Evolutionary conservation across 2,797 vertebrate species (phyloP), one percentile per base, ranked within the genome.

Genomic region (Microhierax caerulescens): DNA sequence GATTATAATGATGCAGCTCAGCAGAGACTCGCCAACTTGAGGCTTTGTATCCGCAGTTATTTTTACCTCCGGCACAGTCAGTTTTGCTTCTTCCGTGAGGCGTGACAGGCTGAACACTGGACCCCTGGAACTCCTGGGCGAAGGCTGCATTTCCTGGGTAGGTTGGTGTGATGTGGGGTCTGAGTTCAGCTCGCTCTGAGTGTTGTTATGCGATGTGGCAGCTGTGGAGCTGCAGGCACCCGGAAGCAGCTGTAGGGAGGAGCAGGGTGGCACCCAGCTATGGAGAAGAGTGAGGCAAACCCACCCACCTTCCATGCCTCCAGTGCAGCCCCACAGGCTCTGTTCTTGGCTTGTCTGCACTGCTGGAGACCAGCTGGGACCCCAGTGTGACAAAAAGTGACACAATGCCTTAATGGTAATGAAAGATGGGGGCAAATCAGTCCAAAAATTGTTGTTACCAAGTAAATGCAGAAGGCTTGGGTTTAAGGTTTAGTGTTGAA

Each of bases 81-180:
- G 37, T 39, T 82, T 61, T 57, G 34, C 64, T 60, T 43, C 45
- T 57, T 28, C 89, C 65, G 23, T 0, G 2, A 75, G 53, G 32
- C 0, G 0, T 12, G 1, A 27, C 37, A 57, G 63, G 57, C 72
- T 4, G 51, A 83, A 23, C 63, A 22, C 14, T 0, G 8, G 27
- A 28, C 9, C 20, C 11, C 60, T 59, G 64, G 53, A 54, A 21
- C 37, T 85, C 43, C 73, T 53, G 43, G 53, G 47, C 60, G 64
- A 77, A 73, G 36, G 59, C 48, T 89, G 65, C 6, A 0, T 45
- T 59, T 61, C 43, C 36, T 45, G 16, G 9, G 28, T 27, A 5
- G 47, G 25, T 9, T 61, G 37, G 13, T 76, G 81, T 9, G 3
- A 25, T 14, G 17, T 48, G 63, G 22, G 61, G 76, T 24, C 59